Conservation (phyloP, 2,888 invertebrate species). For the Rhodophaea formosa region DNA sequence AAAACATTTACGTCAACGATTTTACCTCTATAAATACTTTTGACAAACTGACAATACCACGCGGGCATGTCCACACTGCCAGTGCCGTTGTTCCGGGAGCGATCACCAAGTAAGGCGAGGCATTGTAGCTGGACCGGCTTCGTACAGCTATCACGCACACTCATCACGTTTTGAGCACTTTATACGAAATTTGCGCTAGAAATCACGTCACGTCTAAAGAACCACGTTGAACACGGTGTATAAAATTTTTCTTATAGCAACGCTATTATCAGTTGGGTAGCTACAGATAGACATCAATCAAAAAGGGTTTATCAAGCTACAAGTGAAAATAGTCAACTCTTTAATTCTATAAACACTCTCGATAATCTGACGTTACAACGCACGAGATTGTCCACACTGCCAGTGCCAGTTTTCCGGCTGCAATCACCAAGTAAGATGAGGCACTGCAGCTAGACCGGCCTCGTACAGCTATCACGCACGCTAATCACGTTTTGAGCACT, state of each 20-base stretch:
- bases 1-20: no score
- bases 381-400: constrained; percentile 76
- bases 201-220: no score
- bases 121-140: constrained; percentile 56
- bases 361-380: no score
- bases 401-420: constrained; percentile 74
- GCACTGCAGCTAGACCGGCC: constrained; percentile 57
- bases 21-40: no score
- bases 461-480: constrained; percentile 43
- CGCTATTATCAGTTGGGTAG: no score
- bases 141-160: constrained; percentile 44
- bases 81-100: constrained; percentile 73
- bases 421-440: constrained; percentile 77
- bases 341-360: no score
- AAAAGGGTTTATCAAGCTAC: no score
- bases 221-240: no score
- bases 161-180: constrained; percentile 32
- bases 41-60: no score
- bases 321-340: no score
- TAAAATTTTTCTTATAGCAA: no score
- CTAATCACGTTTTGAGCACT: constrained; percentile 34
- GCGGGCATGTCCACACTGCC: constrained; percentile 76
- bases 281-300: no score
- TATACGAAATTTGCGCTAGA: background rate
- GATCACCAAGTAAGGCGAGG: constrained; percentile 77